Evolutionary conservation across 2,797 vertebrate species (phyloP).

Genomic region (Echiichthys vipera): DNA sequence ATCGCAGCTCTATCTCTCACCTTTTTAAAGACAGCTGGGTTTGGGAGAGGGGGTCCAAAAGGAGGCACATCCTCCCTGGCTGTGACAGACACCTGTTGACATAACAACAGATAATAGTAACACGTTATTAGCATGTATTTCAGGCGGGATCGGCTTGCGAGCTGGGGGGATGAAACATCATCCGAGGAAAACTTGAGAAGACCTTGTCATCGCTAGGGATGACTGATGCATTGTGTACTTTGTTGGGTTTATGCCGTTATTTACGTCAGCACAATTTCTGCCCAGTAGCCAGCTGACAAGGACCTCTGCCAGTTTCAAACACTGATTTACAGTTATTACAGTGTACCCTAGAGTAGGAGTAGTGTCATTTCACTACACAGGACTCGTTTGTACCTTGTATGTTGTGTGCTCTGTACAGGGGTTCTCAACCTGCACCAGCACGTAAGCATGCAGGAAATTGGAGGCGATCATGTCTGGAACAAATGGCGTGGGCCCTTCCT

Average conservation of each 20-base stretch:
- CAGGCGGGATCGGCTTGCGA: neutral
- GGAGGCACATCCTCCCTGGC: constrained; percentile 94
- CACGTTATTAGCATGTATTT: neutral
- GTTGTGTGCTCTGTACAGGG: constrained; percentile 82
- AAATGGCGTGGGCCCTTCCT: constrained; percentile 95
- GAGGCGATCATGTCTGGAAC: constrained; percentile 99
- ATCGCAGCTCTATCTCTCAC: constrained; percentile 74
- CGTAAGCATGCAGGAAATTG: constrained; percentile 97
- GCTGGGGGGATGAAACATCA: neutral
- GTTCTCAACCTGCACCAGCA: constrained; percentile 93
- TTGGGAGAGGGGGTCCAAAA: constrained; percentile 93
- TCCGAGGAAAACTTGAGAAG: neutral
- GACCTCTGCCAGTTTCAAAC: neutral
- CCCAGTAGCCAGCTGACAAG: neutral
- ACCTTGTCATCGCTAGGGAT: neutral
- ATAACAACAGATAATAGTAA: constrained; percentile 16
- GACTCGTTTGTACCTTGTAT: constrained; percentile 89
- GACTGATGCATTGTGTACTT: neutral
- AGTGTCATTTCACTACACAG: neutral
- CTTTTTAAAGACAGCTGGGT: constrained; percentile 94
- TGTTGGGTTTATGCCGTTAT: neutral
- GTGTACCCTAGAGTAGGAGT: neutral
- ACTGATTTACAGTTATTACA: neutral
- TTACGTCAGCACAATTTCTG: neutral
- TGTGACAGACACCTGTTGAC: constrained; percentile 92